These are phyloP conservation scores for Leptinotarsa tumamoca DNA, from an alignment of 2,888 invertebrate genomes.

Conservation along the genomic window DNA sequence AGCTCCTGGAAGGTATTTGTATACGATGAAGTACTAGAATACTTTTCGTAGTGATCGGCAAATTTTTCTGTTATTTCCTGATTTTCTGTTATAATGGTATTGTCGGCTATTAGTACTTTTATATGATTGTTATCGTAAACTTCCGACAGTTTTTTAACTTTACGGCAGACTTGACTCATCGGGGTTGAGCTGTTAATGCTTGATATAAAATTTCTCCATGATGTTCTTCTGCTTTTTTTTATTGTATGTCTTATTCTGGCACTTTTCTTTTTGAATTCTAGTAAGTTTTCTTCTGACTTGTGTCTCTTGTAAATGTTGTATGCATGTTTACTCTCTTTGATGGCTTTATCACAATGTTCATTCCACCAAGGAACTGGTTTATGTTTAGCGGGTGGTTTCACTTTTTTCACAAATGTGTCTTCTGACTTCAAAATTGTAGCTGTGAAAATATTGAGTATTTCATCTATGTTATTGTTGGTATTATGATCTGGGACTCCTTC, in stretches of 20 bases:
- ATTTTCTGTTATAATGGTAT: conserved; percentile 13
- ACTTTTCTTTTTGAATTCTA: conserved; percentile 20
- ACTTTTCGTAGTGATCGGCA: conserved; percentile 17
- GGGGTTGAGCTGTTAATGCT: conserved; percentile 21
- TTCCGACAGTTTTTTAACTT: conserved; percentile 19
- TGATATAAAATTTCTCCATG: conserved; percentile 7
- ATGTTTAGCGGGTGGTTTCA: conserved; percentile 21
- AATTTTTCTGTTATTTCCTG: conserved; percentile 16
- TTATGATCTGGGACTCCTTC: conserved; percentile 8
- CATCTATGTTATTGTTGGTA: conserved; percentile 17
- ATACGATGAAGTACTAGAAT: conserved; percentile 15
- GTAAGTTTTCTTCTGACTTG: conserved; percentile 22
- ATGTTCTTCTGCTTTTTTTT: conserved; percentile 15
- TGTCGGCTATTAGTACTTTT: conserved; percentile 4
- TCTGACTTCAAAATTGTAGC: neutral
- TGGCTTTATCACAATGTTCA: conserved; percentile 21
- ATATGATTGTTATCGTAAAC: conserved; percentile 8
- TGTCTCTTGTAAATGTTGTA: conserved; percentile 20
- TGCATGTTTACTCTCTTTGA: conserved; percentile 24
- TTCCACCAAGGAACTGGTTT: conserved; percentile 19
- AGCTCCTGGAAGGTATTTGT: conserved; percentile 11
- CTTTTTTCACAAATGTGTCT: conserved; percentile 4
- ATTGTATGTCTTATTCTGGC: conserved; percentile 14
- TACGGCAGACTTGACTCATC: conserved; percentile 21
- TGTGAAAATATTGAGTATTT: conserved; percentile 10